Evolutionary conservation across 2,113 vertebrate species (phyloP).

Genomic region (Phalacrocorax aristotelis): DNA sequence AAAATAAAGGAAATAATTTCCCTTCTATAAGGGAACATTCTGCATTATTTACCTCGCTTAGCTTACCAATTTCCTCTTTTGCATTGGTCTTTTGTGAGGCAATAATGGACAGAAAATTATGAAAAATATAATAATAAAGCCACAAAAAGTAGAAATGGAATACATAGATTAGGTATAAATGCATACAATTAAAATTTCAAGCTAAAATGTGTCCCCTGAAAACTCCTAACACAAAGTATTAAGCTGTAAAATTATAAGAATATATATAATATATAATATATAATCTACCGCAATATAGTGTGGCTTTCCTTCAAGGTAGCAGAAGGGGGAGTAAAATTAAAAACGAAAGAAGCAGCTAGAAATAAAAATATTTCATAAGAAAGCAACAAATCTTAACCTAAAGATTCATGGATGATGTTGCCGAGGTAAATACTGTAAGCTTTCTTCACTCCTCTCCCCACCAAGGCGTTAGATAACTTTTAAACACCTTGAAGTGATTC

Average conservation of each 20-base stretch:
- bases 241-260: not conserved
- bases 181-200: constrained; percentile 33
- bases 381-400: not conserved
- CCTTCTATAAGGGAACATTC: not conserved
- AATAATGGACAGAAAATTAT: not conserved
- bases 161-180: not conserved
- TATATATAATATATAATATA: not conserved
- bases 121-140: constrained; percentile 29
- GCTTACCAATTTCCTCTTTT: not conserved
- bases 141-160: constrained; percentile 1
- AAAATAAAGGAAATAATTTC: constrained; percentile 34
- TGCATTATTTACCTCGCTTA: not conserved
- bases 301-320: not conserved
- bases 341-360: not conserved
- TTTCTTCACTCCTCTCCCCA: not conserved
- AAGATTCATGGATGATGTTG: not conserved
- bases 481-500: not conserved
- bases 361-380: not conserved
- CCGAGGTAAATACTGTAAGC: not conserved
- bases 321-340: not conserved
- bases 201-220: not conserved
- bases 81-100: not conserved
- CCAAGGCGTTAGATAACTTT: not conserved
- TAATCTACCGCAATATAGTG: not conserved
- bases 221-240: not conserved